Conservation (phyloP, 2,888 invertebrate species). For the Cryptocheilus praepositus region DNA sequence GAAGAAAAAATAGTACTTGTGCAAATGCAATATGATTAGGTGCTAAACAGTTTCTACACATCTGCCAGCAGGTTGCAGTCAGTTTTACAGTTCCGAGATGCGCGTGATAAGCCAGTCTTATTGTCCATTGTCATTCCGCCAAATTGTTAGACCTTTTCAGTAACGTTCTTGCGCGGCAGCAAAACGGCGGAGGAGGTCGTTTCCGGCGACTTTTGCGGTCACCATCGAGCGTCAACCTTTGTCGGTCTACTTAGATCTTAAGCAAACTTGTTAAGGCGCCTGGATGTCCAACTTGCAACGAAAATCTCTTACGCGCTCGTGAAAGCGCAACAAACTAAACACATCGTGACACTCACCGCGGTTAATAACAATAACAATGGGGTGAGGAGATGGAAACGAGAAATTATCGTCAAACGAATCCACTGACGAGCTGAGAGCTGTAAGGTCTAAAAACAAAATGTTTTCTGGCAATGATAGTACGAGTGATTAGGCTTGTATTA, state of each 20-base stretch:
- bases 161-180: constrained; percentile 30
- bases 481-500: too few relatives aligned
- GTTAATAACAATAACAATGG: too few relatives aligned
- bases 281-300: constrained; percentile 6
- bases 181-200: constrained; percentile 3
- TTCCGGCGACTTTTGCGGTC: constrained; percentile 33
- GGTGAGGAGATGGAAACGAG: too few relatives aligned
- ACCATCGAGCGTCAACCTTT: constrained; percentile 48
- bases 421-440: too few relatives aligned
- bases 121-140: constrained; percentile 30
- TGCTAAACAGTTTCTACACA: constrained; percentile 11
- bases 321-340: constrained; percentile 29
- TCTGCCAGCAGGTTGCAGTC: constrained; percentile 5
- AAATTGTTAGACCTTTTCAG: constrained; percentile 38
- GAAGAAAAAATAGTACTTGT: too few relatives aligned
- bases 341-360: constrained; percentile 8
- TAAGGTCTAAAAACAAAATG: too few relatives aligned
- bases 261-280: constrained; percentile 26
- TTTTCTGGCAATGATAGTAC: too few relatives aligned
- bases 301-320: constrained; percentile 28
- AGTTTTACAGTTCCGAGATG: too few relatives aligned
- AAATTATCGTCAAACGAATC: too few relatives aligned
- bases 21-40: background rate
- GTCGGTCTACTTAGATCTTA: constrained; percentile 32
- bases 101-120: constrained; percentile 12